A percentile compares a stretch with the other conserved stretches of the same genome.
Conservation (phyloP, 2,888 invertebrate species). For the Tenodera sinensis region DNA sequence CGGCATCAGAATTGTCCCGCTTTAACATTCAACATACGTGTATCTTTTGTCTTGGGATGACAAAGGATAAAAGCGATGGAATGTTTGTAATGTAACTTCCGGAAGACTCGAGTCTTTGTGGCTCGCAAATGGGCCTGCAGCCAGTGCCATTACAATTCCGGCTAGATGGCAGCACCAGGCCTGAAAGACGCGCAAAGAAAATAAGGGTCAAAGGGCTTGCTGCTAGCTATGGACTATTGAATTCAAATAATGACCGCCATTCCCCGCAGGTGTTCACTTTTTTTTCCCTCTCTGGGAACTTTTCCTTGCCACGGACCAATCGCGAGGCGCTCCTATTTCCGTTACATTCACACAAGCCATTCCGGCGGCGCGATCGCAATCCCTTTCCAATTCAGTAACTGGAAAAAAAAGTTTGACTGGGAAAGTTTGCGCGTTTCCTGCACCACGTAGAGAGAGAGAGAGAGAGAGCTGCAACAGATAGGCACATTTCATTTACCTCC, state of each 20-base stretch:
- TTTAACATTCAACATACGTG: not conserved
- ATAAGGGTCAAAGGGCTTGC: not conserved
- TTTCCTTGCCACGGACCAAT: not conserved
- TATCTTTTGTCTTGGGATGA: not conserved
- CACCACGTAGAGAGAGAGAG: not conserved
- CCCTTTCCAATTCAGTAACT: not conserved
- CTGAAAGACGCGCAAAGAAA: not conserved
- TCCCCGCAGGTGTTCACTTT: not conserved
- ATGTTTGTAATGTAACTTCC: not conserved
- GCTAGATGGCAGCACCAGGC: not conserved
- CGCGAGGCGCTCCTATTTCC: not conserved
- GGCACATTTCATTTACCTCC: not conserved
- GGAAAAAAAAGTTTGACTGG: not conserved
- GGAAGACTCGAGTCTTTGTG: not conserved
- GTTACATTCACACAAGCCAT: not conserved
- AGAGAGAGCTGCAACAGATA: not conserved
- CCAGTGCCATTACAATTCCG: not conserved
- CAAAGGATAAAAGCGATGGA: not conserved
- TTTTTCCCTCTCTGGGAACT: not conserved
- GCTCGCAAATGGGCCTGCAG: too few species aligned
- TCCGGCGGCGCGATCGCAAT: not conserved
- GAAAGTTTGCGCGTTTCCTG: not conserved
- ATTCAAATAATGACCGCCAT: not conserved
- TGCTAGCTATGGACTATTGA: not conserved
- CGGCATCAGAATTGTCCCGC: too few species aligned